These are phyloP conservation scores for Anarrhichthys ocellatus DNA, from an alignment of 2,113 vertebrate genomes.

Conservation along the genomic window DNA sequence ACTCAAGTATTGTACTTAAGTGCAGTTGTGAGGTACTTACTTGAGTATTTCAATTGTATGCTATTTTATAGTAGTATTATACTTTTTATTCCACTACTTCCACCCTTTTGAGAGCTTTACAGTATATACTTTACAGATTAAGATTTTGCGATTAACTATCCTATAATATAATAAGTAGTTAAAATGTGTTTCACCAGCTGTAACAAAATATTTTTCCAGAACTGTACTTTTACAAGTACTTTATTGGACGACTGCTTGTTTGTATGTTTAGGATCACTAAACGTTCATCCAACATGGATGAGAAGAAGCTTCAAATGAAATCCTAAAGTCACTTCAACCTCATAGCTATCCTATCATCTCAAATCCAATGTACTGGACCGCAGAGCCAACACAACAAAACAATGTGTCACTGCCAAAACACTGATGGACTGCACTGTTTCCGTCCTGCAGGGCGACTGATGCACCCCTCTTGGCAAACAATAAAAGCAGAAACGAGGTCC, in stretches of 20 bases:
- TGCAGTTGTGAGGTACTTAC: not conserved
- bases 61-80: not conserved
- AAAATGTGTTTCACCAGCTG: not conserved
- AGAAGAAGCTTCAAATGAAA: not conserved
- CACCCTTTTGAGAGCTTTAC: too few species aligned
- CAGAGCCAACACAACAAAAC: not conserved
- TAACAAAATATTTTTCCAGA: not conserved
- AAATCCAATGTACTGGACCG: not conserved
- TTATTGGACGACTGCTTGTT: not conserved
- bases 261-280: not conserved
- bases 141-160: not conserved
- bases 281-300: not conserved
- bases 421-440: not conserved
- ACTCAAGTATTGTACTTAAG: not conserved
- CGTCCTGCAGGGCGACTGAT: slow-evolving; percentile 9
- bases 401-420: slow-evolving; percentile 1
- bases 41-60: not conserved
- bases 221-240: too few species aligned
- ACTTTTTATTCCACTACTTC: too few species aligned
- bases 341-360: not conserved
- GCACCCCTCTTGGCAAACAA: not conserved
- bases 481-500: not conserved
- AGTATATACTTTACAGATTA: not conserved
- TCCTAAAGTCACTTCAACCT: not conserved
- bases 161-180: not conserved